Evolutionary conservation across 1,140 invertebrate genomes (phyloP).

Genomic region (Ptiloglossa arizonensis): DNA sequence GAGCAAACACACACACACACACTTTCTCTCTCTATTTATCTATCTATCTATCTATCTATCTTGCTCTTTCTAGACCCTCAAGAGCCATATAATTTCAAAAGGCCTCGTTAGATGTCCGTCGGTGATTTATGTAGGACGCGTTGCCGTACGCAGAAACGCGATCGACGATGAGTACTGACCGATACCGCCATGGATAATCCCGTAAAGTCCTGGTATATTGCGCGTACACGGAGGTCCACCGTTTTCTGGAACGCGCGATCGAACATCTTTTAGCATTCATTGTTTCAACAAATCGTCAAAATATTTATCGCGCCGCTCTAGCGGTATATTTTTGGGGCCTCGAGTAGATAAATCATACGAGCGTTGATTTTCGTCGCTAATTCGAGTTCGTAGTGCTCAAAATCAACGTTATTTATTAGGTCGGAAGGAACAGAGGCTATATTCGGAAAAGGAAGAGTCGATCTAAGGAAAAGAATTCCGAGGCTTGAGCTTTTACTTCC

Average conservation of each 20-base stretch:
- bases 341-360: constrained; percentile 36
- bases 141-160: constrained; percentile 51
- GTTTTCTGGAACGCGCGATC: too few species aligned
- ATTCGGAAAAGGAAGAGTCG: too few species aligned
- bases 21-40: too few species aligned
- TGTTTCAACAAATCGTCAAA: constrained; percentile 50
- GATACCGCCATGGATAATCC: constrained; percentile 60
- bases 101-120: constrained; percentile 57
- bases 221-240: constrained; percentile 52
- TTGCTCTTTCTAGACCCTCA: constrained; percentile 31
- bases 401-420: too few species aligned
- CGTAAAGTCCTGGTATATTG: constrained; percentile 60
- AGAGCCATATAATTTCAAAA: constrained; percentile 64
- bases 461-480: too few species aligned
- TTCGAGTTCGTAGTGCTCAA: too few species aligned
- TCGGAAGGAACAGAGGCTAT: too few species aligned
- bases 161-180: constrained; percentile 28
- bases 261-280: too few species aligned
- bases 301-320: constrained; percentile 50
- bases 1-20: too few species aligned
- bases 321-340: neutral
- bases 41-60: too few species aligned
- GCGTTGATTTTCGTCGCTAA: too few species aligned
- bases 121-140: constrained; percentile 67
- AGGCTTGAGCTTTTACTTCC: too few species aligned